Evolutionary conservation across 2,888 invertebrate genomes (phyloP).

Genomic region (Ferrisia virgata): DNA sequence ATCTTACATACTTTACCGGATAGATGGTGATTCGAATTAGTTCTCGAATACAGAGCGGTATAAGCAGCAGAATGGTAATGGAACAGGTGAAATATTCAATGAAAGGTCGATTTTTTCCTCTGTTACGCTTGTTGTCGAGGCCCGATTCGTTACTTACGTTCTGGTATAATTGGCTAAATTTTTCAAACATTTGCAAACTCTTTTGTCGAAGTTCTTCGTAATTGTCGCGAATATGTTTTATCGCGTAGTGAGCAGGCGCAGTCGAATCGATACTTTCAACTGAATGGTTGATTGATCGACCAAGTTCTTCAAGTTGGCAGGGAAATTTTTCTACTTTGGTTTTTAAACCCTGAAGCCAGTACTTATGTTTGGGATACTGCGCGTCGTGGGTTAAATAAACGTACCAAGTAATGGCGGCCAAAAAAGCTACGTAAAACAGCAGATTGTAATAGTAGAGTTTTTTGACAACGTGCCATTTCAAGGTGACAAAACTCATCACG

Average conservation of each 20-base stretch:
- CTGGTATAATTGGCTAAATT: no score
- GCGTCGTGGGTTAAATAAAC: slow-evolving; percentile 60
- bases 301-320: no score
- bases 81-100: slow-evolving; percentile 56
- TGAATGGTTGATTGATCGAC: no score
- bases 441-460: slow-evolving; percentile 71
- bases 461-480: slow-evolving; percentile 77
- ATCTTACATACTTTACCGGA: slow-evolving; percentile 64
- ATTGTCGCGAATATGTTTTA: no score
- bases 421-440: slow-evolving; percentile 67
- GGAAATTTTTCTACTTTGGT: no score
- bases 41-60: slow-evolving; percentile 60
- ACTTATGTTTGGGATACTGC: slow-evolving; percentile 46
- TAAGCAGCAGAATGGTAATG: slow-evolving; percentile 61
- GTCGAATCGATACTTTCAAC: no score
- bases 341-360: not conserved
- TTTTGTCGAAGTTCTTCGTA: no score
- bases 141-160: no score
- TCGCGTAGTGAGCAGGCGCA: no score
- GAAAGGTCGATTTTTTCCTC: no score
- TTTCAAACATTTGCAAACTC: no score
- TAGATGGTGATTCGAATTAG: slow-evolving; percentile 68
- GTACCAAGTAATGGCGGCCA: slow-evolving; percentile 65
- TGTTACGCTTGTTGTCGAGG: no score
- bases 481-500: slow-evolving; percentile 72